Percentiles rank a stretch among this genome's conserved stretches.
These are phyloP conservation scores for Polypedilum pembai DNA, from an alignment of 1,140 invertebrate species.

Conservation along the genomic window DNA sequence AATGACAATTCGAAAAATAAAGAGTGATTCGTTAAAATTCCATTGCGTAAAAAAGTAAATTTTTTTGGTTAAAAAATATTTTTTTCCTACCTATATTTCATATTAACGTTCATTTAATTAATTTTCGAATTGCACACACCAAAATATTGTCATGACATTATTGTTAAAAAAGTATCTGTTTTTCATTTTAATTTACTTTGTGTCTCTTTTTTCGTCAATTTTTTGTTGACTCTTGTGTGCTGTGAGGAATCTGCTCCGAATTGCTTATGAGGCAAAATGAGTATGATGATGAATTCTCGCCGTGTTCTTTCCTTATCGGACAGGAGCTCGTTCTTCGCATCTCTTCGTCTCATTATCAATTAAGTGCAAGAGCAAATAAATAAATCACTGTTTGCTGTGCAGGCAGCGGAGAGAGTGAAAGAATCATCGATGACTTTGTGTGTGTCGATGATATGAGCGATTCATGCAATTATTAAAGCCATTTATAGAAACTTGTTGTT, in stretches of 20 bases:
- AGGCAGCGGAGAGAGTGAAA: background rate
- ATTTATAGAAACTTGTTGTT: conserved; percentile 19
- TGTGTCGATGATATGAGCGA: conserved; percentile 16
- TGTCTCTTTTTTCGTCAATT: conserved; percentile 1
- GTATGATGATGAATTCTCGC: background rate
- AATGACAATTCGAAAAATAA: conserved; percentile 1
- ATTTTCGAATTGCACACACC: conserved; percentile 21
- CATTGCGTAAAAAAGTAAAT: conserved; percentile 6
- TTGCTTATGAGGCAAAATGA: background rate
- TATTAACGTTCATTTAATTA: conserved; percentile 25
- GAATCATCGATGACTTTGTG: background rate
- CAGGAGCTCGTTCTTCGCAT: background rate
- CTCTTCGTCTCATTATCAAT: conserved; percentile 3
- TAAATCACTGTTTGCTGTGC: background rate
- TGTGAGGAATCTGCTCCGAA: background rate
- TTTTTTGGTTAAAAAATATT: background rate
- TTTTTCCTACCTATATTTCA: background rate
- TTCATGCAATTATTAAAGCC: background rate
- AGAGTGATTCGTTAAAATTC: conserved; percentile 25
- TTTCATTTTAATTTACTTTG: conserved; percentile 8
- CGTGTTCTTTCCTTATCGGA: background rate
- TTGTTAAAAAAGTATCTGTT: background rate
- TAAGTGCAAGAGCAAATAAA: conserved; percentile 13
- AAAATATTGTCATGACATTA: conserved; percentile 19
- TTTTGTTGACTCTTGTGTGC: background rate